Percentiles rank a stretch among this genome's conserved stretches.
These are phyloP conservation scores for Trichonephila clavata DNA, from an alignment of 1,140 invertebrate genomes.

Conservation along the genomic window DNA sequence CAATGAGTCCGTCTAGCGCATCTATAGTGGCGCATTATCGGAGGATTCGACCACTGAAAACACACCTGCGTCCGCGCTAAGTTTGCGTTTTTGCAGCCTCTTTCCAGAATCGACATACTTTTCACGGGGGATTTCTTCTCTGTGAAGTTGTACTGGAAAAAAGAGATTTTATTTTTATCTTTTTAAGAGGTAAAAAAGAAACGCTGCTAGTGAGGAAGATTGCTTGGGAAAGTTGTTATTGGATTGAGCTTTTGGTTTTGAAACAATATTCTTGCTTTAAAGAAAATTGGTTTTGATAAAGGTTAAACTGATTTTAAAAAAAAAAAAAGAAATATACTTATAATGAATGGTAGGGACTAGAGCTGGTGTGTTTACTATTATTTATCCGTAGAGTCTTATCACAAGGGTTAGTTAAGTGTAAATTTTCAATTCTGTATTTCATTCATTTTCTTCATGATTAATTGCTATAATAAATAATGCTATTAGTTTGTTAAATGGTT, in stretches of 20 bases:
- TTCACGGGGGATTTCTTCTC: background rate
- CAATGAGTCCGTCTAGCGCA: slow-evolving; percentile 27
- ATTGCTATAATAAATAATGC: no score
- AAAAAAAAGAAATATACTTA: no score
- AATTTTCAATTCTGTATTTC: no score
- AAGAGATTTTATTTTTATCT: background rate
- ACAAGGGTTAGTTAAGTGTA: no score
- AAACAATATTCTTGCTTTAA: background rate
- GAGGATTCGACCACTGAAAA: background rate
- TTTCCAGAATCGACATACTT: background rate
- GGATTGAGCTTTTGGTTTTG: background rate
- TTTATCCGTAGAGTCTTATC: no score
- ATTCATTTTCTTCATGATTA: no score
- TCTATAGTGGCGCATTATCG: slow-evolving; percentile 38
- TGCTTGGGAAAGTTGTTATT: background rate
- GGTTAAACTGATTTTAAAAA: no score
- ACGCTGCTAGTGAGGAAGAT: background rate
- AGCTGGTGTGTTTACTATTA: no score
- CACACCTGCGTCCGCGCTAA: slow-evolving; percentile 11
- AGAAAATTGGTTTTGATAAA: background rate
- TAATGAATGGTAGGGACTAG: no score
- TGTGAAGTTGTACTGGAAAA: background rate
- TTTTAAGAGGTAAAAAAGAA: background rate
- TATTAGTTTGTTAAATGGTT: no score
- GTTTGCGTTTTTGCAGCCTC: background rate